A percentile compares a stretch with the other conserved stretches of the same genome.
phyloP scores from a whole-genome alignment of 2,797 vertebrate species.

The Anguilla anguilla region DNA sequence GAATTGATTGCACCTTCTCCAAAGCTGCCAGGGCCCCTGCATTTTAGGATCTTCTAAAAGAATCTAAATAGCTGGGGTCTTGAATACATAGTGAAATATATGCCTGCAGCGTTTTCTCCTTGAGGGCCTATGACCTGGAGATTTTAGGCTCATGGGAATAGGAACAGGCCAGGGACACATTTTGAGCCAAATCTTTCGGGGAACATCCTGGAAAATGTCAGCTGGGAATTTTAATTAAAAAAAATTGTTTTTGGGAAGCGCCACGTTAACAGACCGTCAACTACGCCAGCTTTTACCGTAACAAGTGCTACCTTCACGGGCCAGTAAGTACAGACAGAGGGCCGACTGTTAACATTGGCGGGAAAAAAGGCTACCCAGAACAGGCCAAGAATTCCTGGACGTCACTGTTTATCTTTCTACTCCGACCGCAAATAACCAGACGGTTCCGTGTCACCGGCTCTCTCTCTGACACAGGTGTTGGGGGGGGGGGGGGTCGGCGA shows the following conservation, averaged over 20 bases:
- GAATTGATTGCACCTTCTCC: not conserved
- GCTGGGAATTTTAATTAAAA: too few relatives aligned
- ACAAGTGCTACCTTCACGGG: too few relatives aligned
- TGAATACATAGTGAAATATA: not conserved
- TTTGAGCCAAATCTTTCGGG: too few relatives aligned
- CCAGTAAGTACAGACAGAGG: not conserved
- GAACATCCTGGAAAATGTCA: too few relatives aligned
- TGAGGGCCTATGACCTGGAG: too few relatives aligned
- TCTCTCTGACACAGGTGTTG: not conserved
- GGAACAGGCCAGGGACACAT: not conserved
- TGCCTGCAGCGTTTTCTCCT: too few relatives aligned
- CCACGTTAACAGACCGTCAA: not conserved
- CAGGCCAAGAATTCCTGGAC: not conserved
- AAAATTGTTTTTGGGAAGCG: too few relatives aligned
- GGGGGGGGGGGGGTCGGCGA: not conserved
- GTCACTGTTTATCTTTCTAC: not conserved
- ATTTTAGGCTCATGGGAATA: not conserved
- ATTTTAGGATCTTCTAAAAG: not conserved
- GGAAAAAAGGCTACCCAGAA: not conserved
- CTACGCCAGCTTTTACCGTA: not conserved
- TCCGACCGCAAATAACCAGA: not conserved
- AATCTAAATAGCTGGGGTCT: not conserved
- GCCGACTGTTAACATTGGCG: not conserved
- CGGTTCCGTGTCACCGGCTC: not conserved
- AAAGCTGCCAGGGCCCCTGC: not conserved